These are phyloP conservation scores for Pluvialis apricaria DNA, from an alignment of 2,113 vertebrate species.

Conservation along the genomic window DNA sequence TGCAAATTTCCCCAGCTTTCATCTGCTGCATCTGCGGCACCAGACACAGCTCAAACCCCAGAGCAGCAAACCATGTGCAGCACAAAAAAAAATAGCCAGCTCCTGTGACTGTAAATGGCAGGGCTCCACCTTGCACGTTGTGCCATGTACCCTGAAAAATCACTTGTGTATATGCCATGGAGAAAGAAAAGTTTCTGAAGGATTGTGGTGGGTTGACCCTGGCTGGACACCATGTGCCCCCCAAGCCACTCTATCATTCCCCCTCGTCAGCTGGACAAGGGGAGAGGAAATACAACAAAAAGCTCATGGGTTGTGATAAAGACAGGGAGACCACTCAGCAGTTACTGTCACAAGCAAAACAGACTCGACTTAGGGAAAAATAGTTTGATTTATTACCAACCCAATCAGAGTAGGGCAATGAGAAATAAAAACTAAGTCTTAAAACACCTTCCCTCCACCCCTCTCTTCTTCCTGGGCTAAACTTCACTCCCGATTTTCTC, in stretches of 20 bases:
- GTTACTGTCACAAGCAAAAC: neutral
- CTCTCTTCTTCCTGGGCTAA: neutral
- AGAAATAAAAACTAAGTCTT: neutral
- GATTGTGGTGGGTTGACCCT: neutral
- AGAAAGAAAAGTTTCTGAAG: neutral
- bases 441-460: neutral
- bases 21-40: neutral
- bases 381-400: neutral
- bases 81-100: neutral
- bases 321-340: neutral
- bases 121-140: neutral
- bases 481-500: neutral
- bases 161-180: neutral
- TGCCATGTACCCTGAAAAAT: accelerated
- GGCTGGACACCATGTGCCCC: neutral
- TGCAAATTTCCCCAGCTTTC: neutral
- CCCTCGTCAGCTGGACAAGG: neutral
- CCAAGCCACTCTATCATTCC: neutral
- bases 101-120: neutral
- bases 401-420: neutral
- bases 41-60: neutral
- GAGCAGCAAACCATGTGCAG: neutral
- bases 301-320: neutral
- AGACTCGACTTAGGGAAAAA: neutral
- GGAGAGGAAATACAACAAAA: neutral